Conservation (phyloP, 2,797 vertebrate genomes). For the Enteromius unitaeniatus region DNA sequence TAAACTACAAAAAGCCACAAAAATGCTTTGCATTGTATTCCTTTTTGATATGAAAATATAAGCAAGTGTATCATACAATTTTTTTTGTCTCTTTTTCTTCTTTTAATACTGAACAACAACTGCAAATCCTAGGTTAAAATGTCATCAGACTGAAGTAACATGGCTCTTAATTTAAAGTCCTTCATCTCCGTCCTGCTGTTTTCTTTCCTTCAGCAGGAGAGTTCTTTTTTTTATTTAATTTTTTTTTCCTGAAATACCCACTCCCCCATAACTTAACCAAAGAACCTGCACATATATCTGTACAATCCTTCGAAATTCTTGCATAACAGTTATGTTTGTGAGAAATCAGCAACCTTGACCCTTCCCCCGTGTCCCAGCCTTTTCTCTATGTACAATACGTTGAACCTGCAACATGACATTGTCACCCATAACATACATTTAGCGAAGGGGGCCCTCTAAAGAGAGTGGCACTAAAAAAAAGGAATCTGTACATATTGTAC, state of each 20-base stretch:
- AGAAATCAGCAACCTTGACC: conserved; percentile 86
- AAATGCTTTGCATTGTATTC: conserved; percentile 99
- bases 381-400: conserved; percentile 99
- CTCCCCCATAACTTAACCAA: conserved; percentile 74
- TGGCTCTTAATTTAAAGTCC: conserved; percentile 87
- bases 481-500: conserved; percentile 96
- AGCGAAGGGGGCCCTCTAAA: conserved; percentile 97
- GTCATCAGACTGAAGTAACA: conserved; percentile 77
- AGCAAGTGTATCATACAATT: conserved; percentile 99
- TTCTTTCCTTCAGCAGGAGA: conserved; percentile 78
- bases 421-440: conserved; percentile 99
- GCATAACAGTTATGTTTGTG: conserved; percentile 97
- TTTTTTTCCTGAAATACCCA: conserved; percentile 44
- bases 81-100: conserved; percentile 72
- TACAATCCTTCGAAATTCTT: conserved; percentile 95
- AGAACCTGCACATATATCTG: conserved; percentile 89
- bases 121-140: conserved; percentile 88
- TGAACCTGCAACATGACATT: conserved; percentile 99
- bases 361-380: conserved; percentile 68
- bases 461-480: conserved; percentile 92
- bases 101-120: conserved; percentile 94
- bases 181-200: conserved; percentile 72
- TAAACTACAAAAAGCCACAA: conserved; percentile 99
- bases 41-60: conserved; percentile 99
- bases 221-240: conserved; percentile 17